Base-by-base conservation (phyloP, 2,797 vertebrate species). In the Spinibarbus caldwelli region DNA sequence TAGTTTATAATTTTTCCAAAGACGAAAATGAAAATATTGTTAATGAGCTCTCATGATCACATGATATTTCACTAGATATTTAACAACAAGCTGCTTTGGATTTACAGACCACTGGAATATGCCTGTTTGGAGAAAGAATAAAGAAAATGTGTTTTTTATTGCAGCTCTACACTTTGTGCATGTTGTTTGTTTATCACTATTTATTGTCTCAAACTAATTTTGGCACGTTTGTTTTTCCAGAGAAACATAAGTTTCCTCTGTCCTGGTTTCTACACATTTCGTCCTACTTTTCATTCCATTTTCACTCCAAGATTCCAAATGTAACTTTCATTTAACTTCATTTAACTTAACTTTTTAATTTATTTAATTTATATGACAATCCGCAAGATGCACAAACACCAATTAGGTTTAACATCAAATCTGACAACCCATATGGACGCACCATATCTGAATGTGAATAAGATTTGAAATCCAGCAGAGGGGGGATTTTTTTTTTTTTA, bases 191-290 rank as follows among this genome's bases (percentile, higher is more conserved):
- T 93, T 94, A 92, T 91, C 91, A 90, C 90, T 90, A 93, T 94
- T 94, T 94, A 94, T 94, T 94, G 94, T 93, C 90, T 91, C 92
- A 94, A 92, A 92, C 94, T 95, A 95, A 95, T 94, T 95, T 93
- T 93, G 93, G 94, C 85, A 91, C 93, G 92, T 95, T 95, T 95
- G 92, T 95, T 95, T 93, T 95, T 93, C 92, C 93, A 90, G 89
- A 62, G 89, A 91, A 92, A 94, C 64, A 78, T 92, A 92, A 90
- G 90, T 91, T 91, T 91, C 90, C 89, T 90, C 77, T 91, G 93
- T 94, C 94, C 93, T 94, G 93, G 93, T 94, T 95, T 91, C 64
- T 92, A 91, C 90, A 94, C n/a, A 92, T 93, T 91, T 91, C 92
- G 93, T 92, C 92, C 94, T 92, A 95, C 89, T 95, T 95, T 87